Percentiles rank a stretch among this genome's conserved stretches.
Conservation (phyloP, 2,797 vertebrate species). For the Bufotes viridis region DNA sequence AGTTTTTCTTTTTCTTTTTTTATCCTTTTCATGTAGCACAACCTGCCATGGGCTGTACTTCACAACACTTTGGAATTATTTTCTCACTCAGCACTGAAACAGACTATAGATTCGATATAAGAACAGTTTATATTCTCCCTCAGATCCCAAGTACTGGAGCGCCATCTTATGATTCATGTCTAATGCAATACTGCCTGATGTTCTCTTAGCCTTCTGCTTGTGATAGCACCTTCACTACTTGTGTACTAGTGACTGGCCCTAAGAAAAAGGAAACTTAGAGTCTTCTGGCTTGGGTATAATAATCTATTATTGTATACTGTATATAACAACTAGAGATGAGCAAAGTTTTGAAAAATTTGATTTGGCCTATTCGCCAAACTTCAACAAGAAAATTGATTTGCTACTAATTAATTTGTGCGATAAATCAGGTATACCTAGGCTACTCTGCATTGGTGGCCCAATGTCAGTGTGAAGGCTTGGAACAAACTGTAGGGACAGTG, state of each 20-base stretch:
- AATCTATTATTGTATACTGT: too few relatives aligned
- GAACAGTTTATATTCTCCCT: conserved; percentile 61
- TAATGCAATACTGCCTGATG: neutral
- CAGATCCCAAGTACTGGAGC: conserved; percentile 31
- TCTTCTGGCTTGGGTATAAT: too few relatives aligned
- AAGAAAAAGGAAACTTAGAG: neutral
- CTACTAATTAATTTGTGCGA: too few relatives aligned
- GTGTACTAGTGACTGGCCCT: neutral
- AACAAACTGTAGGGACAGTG: too few relatives aligned
- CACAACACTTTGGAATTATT: conserved; percentile 60
- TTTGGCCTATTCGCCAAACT: too few relatives aligned
- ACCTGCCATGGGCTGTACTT: conserved; percentile 61
- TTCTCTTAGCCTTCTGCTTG: conserved; percentile 45
- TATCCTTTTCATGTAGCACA: conserved; percentile 59
- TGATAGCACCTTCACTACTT: conserved; percentile 20
- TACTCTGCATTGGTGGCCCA: too few relatives aligned
- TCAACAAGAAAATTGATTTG: too few relatives aligned
- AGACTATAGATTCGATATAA: conserved; percentile 51
- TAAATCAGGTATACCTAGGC: too few relatives aligned
- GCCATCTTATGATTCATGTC: conserved; percentile 47
- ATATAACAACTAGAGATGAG: too few relatives aligned
- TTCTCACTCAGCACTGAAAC: conserved; percentile 49
- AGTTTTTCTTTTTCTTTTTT: conserved; percentile 18
- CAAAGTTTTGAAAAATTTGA: too few relatives aligned
- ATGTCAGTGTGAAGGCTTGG: too few relatives aligned